These are phyloP conservation scores for Crax fasciolata DNA, from an alignment of 2,797 vertebrate species.

Conservation along the genomic window DNA sequence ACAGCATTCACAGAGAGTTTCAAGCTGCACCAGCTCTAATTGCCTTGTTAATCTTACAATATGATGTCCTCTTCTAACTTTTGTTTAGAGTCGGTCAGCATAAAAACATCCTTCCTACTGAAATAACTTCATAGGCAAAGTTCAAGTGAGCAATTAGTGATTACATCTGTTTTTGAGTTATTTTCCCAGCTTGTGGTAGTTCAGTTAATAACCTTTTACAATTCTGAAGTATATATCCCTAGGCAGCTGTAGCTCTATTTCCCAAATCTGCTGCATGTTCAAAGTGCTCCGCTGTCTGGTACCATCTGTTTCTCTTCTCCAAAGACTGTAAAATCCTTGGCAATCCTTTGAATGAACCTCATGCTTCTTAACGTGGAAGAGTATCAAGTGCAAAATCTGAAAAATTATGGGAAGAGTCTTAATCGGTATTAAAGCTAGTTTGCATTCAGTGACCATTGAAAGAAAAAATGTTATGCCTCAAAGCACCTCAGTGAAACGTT, in stretches of 20 bases:
- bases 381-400: neutral
- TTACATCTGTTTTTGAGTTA: constrained; percentile 73
- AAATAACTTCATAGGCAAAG: constrained; percentile 70
- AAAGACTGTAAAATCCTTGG: constrained; percentile 53
- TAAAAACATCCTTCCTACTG: constrained; percentile 58
- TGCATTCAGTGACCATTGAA: neutral
- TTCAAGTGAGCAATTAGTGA: constrained; percentile 76
- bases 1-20: neutral
- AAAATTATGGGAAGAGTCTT: neutral
- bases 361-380: neutral
- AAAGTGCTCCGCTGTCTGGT: neutral
- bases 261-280: constrained; percentile 18
- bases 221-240: constrained; percentile 49
- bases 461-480: neutral
- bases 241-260: constrained; percentile 63
- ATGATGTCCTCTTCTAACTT: constrained; percentile 47
- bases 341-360: constrained; percentile 1
- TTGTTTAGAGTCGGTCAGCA: constrained; percentile 58
- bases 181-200: constrained; percentile 67
- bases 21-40: constrained; percentile 29
- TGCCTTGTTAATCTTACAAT: constrained; percentile 55
- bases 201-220: constrained; percentile 72
- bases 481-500: neutral
- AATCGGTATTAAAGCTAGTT: neutral
- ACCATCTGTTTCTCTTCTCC: constrained; percentile 66